Conservation (phyloP, 2,113 vertebrate species). For the Gymnarchus niloticus region DNA sequence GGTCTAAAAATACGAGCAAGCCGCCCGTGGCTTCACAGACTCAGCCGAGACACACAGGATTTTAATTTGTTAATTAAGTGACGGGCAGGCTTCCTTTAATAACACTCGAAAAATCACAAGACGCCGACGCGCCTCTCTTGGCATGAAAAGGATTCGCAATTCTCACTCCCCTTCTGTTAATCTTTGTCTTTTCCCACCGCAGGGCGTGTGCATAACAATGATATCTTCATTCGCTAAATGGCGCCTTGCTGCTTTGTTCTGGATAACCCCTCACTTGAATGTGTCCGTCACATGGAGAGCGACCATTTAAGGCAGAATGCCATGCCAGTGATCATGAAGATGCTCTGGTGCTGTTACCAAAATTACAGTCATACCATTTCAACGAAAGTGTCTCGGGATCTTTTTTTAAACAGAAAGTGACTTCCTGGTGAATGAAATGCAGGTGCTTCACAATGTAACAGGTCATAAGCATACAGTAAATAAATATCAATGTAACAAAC, state of each 20-base stretch:
- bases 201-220: conserved; percentile 5
- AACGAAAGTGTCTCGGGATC: background rate
- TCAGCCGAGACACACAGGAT: conserved; percentile 39
- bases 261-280: background rate
- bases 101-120: conserved; percentile 29
- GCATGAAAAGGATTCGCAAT: conserved; percentile 18
- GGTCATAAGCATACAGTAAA: background rate
- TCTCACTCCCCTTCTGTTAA: conserved; percentile 25
- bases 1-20: conserved; percentile 59
- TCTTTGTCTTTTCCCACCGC: conserved; percentile 24
- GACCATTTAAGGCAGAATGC: background rate
- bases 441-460: background rate
- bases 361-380: background rate
- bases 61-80: conserved; percentile 60
- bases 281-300: background rate
- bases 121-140: conserved; percentile 21
- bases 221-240: background rate
- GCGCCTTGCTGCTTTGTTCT: background rate
- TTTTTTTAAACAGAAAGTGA: background rate
- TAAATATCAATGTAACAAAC: too few species aligned
- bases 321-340: background rate
- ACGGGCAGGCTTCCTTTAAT: conserved; percentile 39
- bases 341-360: background rate
- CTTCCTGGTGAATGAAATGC: background rate
- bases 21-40: conserved; percentile 47